Base-by-base conservation (phyloP, 1,140 invertebrate species). In the Drosophila mauritiana region DNA sequence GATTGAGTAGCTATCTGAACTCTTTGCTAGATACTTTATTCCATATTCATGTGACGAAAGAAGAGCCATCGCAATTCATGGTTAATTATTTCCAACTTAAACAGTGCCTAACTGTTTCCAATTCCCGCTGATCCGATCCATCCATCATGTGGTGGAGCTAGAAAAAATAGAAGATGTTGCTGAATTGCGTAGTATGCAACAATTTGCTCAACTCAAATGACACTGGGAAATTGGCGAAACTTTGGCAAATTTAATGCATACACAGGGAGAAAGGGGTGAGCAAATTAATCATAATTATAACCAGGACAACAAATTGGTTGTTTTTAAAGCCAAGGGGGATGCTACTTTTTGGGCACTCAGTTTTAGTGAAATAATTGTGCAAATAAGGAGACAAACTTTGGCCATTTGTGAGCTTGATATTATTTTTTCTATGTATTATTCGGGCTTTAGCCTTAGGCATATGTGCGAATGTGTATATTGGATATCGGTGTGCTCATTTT, bases 401-500 rank as follows among this genome's bases (percentile, higher is more conserved):
- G 2, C 2, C 7, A 31, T 31, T 31, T 31, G 7, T 3, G 27
- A 31, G 1, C 8, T 8, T 8, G 7, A 8, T 8, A 31, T 10
- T 8, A 8, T 13, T n/a, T 25, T 48, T 8, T 27, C 12, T 6
- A 5, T 48, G 45, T 27, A 27, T n/a, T 27, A 48, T 27, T 48
- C 22, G 20, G 52, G 17, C n/a, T 27, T 15, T n/a, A 46, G 17
- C 12, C 11, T 25, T 13, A 6, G 43, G 12, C 43, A 20, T 13
- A 39, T 39, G 37, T 39, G 37, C n/a, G 22, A 22, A 25, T 48
- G 17, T 22, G 25, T 59, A 10, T 31, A 49, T 25, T 49, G 20
- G 42, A 34, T 62, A 15, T 39, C 12, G 37, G 37, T 39, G 12
- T 55, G 46, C 36, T 62, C 40, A 46, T 70, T 86, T 86, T 64